Conservation (phyloP, 2,797 vertebrate species). For the Sternarchorhynchus goeldii region DNA sequence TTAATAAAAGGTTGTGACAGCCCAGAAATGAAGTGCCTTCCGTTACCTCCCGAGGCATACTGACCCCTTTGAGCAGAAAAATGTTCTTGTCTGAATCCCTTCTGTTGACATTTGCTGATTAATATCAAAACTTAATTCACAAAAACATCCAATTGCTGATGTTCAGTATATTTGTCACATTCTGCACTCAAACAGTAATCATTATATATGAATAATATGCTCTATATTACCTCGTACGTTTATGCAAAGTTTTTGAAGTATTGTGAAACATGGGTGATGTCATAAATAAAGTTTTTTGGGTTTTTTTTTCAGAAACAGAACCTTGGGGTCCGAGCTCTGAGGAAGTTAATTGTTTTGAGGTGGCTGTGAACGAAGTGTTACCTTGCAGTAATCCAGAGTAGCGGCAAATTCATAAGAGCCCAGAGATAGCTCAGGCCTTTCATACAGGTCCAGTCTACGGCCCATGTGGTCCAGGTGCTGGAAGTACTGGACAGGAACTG, state of each 20-base stretch:
- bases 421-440: slow-evolving; percentile 91
- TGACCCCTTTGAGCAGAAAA: slow-evolving; percentile 26
- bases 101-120: slow-evolving; percentile 6
- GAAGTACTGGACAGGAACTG: slow-evolving; percentile 91
- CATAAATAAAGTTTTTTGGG: too few species aligned
- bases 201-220: not conserved
- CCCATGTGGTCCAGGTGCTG: slow-evolving; percentile 97
- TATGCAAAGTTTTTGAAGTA: not conserved
- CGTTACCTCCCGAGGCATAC: slow-evolving; percentile 19
- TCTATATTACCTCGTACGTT: not conserved
- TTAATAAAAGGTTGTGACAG: slow-evolving; percentile 45
- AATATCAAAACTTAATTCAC: not conserved
- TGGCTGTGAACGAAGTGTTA: slow-evolving; percentile 61
- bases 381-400: slow-evolving; percentile 94
- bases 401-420: slow-evolving; percentile 93
- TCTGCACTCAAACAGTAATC: not conserved
- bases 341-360: not conserved
- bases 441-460: slow-evolving; percentile 85
- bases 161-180: not conserved
- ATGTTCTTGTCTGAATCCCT: slow-evolving; percentile 2
- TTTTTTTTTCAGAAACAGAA: not conserved
- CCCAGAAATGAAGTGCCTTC: slow-evolving; percentile 41
- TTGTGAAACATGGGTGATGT: not conserved
- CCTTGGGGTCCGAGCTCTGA: not conserved
- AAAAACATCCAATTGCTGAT: not conserved